phyloP scores from a whole-genome alignment of 1,140 invertebrate genomes.

The Brachionus calyciflorus region DNA sequence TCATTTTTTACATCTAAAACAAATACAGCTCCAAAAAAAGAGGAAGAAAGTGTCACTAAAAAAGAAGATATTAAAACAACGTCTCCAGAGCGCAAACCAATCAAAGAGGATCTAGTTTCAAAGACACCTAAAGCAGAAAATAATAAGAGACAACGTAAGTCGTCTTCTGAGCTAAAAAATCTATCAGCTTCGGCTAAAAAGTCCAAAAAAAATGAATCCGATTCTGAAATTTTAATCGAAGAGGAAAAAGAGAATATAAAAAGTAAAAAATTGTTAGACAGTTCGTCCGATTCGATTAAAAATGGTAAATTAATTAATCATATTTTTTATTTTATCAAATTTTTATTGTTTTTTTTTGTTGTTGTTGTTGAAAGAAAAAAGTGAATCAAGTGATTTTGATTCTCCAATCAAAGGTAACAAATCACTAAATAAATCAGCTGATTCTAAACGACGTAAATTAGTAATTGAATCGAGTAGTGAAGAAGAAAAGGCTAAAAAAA shows the following conservation, averaged over 20 bases:
- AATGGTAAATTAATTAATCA: neutral
- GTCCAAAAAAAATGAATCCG: slow-evolving; percentile 24
- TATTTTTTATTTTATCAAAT: neutral
- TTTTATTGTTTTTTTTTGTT: neutral
- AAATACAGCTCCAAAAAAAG: slow-evolving; percentile 11
- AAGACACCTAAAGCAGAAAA: slow-evolving; percentile 15
- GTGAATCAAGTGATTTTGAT: slow-evolving; percentile 1
- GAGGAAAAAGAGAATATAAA: slow-evolving; percentile 36
- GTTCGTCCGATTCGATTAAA: slow-evolving; percentile 14
- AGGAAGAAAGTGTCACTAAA: neutral
- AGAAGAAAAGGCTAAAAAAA: slow-evolving; percentile 15
- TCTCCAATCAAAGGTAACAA: slow-evolving; percentile 2
- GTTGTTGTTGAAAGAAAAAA: neutral
- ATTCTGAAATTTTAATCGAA: slow-evolving; percentile 14
- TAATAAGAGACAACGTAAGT: slow-evolving; percentile 31
- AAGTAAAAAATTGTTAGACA: neutral
- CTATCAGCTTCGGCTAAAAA: slow-evolving; percentile 29
- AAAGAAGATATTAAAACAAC: slow-evolving; percentile 1
- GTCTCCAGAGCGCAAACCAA: neutral
- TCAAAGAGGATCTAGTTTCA: neutral
- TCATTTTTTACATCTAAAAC: slow-evolving; percentile 36
- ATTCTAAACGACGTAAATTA: neutral
- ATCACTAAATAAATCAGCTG: neutral
- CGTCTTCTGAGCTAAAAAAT: slow-evolving; percentile 33
- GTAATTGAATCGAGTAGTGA: slow-evolving; percentile 33